Evolutionary conservation across 2,113 vertebrate species (phyloP).

Genomic region (Colinus virginianus): DNA sequence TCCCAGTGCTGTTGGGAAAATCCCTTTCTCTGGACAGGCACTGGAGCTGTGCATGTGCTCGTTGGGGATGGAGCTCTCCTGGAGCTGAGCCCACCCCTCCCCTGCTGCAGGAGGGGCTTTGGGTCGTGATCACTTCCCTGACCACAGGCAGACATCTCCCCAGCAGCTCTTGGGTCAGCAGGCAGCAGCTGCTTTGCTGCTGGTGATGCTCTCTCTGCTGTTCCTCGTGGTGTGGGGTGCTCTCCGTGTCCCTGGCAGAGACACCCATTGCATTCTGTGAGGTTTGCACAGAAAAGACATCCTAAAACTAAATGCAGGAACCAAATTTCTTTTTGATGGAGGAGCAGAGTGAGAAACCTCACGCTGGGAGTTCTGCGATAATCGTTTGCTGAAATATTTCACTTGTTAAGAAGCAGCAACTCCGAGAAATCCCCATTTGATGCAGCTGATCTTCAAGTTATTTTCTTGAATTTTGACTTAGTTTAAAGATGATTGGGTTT

Average conservation of each 20-base stretch:
- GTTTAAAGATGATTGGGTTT: background rate
- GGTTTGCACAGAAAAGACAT: background rate
- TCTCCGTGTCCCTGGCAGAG: background rate
- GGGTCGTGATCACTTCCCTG: background rate
- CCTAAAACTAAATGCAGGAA: background rate
- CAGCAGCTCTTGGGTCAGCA: background rate
- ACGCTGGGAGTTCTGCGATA: background rate
- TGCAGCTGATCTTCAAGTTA: background rate
- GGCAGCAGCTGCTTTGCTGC: background rate
- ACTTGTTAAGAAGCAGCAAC: too few species aligned
- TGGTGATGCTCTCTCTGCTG: background rate
- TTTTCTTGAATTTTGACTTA: background rate
- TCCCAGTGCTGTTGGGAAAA: too few species aligned
- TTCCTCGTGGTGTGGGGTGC: too few species aligned
- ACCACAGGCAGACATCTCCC: background rate
- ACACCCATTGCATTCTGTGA: background rate
- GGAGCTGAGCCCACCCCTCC: background rate
- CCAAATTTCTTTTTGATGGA: background rate
- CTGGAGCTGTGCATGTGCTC: background rate
- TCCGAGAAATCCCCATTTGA: background rate
- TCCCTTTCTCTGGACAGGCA: background rate
- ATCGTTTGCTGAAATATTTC: background rate
- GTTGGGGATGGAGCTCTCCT: background rate
- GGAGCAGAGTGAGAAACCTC: background rate
- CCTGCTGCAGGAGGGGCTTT: background rate